Conservation (phyloP, 2,113 vertebrate genomes). For the Garra rufa region DNA sequence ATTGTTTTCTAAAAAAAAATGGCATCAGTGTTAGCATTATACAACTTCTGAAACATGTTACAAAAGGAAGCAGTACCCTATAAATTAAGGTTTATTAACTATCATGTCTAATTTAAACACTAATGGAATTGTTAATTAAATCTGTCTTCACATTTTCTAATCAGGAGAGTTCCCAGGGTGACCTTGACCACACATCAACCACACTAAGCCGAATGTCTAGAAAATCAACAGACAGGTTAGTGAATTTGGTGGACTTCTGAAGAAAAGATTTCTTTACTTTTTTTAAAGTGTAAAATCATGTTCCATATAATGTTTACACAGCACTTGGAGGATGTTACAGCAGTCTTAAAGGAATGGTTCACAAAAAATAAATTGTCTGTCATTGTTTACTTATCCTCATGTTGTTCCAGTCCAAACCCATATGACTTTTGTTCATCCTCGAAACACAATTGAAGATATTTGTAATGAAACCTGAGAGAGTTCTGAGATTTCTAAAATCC, state of each 20-base stretch:
- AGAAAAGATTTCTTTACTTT: no score
- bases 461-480: neutral
- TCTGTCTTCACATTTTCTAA: conserved; percentile 28
- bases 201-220: conserved; percentile 40
- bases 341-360: neutral
- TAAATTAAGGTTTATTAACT: neutral
- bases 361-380: neutral
- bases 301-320: neutral
- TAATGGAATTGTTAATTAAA: conserved; percentile 24
- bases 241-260: neutral
- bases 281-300: neutral
- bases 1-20: neutral
- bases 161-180: conserved; percentile 57
- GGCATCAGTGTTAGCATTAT: neutral
- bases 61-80: neutral
- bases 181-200: conserved; percentile 5
- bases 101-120: neutral
- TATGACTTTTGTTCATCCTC: neutral
- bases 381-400: neutral
- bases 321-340: neutral
- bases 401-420: neutral
- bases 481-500: neutral
- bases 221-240: conserved; percentile 65
- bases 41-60: neutral
- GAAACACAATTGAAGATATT: neutral